Conservation (phyloP, 1,140 invertebrate species). For the Anastatus disparis region DNA sequence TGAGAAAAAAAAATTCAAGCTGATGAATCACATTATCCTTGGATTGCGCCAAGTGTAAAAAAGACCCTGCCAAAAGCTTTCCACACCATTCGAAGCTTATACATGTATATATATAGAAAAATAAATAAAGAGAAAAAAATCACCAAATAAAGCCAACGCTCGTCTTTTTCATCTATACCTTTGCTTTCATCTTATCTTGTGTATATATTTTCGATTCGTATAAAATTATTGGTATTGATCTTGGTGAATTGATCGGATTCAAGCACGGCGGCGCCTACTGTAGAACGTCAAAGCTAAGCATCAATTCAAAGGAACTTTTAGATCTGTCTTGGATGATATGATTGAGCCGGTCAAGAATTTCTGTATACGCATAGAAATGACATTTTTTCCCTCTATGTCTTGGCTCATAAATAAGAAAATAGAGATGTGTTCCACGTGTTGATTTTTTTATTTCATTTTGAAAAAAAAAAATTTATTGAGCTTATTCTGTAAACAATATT, state of each 20-base stretch:
- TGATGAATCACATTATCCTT: conserved; percentile 34
- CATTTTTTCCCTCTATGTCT: no score
- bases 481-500: conserved; percentile 27
- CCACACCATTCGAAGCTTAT: neutral
- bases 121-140: neutral
- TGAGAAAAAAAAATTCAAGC: neutral
- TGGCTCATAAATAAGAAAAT: no score
- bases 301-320: conserved; percentile 22
- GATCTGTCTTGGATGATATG: conserved; percentile 35
- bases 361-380: conserved; percentile 25
- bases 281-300: conserved; percentile 24
- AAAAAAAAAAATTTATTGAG: conserved; percentile 15
- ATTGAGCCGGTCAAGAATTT: conserved; percentile 27
- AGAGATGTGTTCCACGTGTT: no score
- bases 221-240: conserved; percentile 5
- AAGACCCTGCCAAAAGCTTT: neutral
- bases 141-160: no score
- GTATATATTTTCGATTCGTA: neutral
- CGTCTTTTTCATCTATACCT: neutral
- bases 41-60: no score
- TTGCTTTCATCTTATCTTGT: neutral
- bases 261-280: neutral
- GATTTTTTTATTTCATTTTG: no score
- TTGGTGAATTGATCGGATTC: conserved; percentile 21
- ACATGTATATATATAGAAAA: neutral